Evolutionary conservation across 2,113 vertebrate genomes (phyloP).

Genomic region (Raja brachyura): DNA sequence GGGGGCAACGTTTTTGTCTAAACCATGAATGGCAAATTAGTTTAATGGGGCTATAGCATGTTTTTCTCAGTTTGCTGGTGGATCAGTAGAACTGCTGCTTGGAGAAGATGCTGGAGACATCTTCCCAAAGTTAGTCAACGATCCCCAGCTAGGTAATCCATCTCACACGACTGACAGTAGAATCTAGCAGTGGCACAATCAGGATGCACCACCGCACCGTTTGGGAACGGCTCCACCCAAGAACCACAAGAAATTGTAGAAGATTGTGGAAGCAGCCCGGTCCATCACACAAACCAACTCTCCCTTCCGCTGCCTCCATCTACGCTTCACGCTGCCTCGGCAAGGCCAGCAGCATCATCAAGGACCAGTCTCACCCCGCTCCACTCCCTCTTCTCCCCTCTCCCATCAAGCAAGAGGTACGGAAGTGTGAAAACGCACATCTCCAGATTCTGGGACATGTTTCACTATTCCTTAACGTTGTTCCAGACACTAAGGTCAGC

Average conservation of each 20-base stretch:
- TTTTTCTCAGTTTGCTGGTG: background rate
- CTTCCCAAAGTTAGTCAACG: background rate
- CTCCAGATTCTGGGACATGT: background rate
- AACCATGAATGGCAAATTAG: conserved; percentile 79
- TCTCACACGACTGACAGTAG: background rate
- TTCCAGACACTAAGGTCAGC: background rate
- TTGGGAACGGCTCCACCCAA: too few species aligned
- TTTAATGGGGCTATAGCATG: conserved; percentile 53
- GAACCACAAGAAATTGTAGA: too few species aligned
- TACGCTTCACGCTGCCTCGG: too few species aligned
- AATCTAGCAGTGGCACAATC: background rate
- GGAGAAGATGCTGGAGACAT: background rate
- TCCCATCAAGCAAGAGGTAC: too few species aligned
- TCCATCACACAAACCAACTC: too few species aligned
- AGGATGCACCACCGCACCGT: too few species aligned
- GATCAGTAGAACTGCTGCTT: background rate
- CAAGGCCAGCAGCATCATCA: too few species aligned
- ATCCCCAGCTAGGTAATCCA: background rate
- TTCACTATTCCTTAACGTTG: background rate
- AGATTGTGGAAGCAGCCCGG: too few species aligned
- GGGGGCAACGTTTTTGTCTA: conserved; percentile 95
- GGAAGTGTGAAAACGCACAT: too few species aligned
- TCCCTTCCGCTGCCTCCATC: too few species aligned
- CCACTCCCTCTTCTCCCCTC: too few species aligned
- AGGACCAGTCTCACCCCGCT: too few species aligned